Evolutionary conservation across 64 coral and sea anemone species (phyloP).

Genomic region (Porites lutea): DNA sequence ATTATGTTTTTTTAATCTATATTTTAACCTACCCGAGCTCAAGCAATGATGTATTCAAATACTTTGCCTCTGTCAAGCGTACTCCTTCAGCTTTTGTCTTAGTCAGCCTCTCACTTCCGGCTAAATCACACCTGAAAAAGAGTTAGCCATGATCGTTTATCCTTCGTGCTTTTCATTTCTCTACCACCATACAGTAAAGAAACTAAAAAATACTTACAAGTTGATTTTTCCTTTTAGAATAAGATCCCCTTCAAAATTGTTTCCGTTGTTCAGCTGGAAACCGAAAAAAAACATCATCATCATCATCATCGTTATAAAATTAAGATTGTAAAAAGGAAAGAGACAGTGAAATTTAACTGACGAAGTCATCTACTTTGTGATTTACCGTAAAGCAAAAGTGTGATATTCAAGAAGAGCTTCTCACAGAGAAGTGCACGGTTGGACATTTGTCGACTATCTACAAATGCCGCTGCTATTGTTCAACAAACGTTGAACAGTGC

Average conservation of each 20-base stretch:
- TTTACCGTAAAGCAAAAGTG: no score
- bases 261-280: slow-evolving; percentile 76
- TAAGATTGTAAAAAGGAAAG: no score
- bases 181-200: not conserved
- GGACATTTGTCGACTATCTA: no score
- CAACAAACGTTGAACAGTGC: no score
- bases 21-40: slow-evolving; percentile 81
- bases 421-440: no score
- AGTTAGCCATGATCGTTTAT: not conserved
- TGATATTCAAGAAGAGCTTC: no score
- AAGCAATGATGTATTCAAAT: slow-evolving; percentile 88
- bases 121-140: slow-evolving; percentile 80
- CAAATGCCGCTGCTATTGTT: no score
- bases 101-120: slow-evolving; percentile 88
- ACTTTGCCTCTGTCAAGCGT: slow-evolving; percentile 88
- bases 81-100: slow-evolving; percentile 97
- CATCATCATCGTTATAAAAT: no score
- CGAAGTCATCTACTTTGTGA: no score
- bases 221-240: slow-evolving; percentile 98
- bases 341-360: no score
- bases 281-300: not conserved
- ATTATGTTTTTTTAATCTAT: not conserved
- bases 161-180: no score
- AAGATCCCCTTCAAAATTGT: slow-evolving; percentile 79
- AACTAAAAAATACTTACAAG: slow-evolving; percentile 73